A percentile compares a stretch with the other conserved stretches of the same genome.
These are phyloP conservation scores for Ostrea edulis DNA, from an alignment of 1,140 invertebrate genomes.

Conservation along the genomic window DNA sequence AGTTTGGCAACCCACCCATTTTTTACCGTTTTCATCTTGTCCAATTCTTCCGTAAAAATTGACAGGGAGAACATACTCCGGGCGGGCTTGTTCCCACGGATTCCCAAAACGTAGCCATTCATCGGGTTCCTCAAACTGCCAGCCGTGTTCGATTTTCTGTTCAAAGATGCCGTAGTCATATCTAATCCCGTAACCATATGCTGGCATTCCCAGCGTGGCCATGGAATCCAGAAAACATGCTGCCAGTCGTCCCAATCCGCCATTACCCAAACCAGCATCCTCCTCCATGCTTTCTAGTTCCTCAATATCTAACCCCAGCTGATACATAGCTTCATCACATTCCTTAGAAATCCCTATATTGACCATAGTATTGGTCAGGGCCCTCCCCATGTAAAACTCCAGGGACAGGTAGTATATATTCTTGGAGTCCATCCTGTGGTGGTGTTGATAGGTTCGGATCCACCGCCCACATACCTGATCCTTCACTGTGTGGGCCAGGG, in stretches of 20 bases:
- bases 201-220: constrained; percentile 96
- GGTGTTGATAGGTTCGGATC: constrained; percentile 98
- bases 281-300: constrained; percentile 97
- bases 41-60: constrained; percentile 96
- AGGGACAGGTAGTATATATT: constrained; percentile 98
- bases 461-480: constrained; percentile 97
- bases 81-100: constrained; percentile 97
- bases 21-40: constrained; percentile 90
- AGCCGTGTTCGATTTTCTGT: constrained; percentile 96
- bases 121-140: constrained; percentile 97
- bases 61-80: constrained; percentile 93
- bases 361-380: constrained; percentile 98
- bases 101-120: constrained; percentile 97
- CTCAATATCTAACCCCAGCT: constrained; percentile 97
- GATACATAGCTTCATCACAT: constrained; percentile 96
- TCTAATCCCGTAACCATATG: constrained; percentile 98
- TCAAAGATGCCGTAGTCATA: constrained; percentile 99
- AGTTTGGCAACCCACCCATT: constrained; percentile 89
- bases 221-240: constrained; percentile 99
- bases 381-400: constrained; percentile 99
- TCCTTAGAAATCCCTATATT: constrained; percentile 97
- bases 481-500: constrained; percentile 95
- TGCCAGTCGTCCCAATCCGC: constrained; percentile 96
- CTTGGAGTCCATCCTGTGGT: constrained; percentile 98
- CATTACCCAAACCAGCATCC: constrained; percentile 98